Evolutionary conservation across 2,888 invertebrate genomes (phyloP).

Genomic region (Galeopsomyia nigrocyanea): DNA sequence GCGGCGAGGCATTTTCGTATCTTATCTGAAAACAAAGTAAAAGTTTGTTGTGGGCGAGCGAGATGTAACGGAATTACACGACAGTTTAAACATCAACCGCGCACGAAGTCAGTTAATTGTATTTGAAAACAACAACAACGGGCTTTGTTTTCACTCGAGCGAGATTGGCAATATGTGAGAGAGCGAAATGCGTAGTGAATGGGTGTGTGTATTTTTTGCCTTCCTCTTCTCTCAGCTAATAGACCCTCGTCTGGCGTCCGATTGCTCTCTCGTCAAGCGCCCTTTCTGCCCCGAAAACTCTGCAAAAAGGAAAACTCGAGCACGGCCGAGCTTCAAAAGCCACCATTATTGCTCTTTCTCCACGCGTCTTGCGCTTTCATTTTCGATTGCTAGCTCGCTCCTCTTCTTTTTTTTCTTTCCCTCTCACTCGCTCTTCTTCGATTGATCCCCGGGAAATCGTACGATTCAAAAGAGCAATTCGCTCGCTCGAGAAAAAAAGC

Average conservation of each 20-base stretch:
- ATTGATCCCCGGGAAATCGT: no score
- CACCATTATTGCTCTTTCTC: constrained; percentile 5
- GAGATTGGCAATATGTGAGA: constrained; percentile 16
- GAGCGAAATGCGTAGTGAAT: background rate
- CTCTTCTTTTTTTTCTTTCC: no score
- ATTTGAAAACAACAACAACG: background rate
- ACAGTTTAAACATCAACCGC: no score
- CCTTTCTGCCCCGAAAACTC: constrained; percentile 21
- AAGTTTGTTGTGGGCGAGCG: background rate
- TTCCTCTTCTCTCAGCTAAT: constrained; percentile 4
- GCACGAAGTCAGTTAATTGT: background rate
- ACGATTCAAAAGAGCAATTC: no score
- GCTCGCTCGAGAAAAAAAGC: no score
- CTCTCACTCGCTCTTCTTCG: no score
- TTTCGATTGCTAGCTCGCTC: no score
- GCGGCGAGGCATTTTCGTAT: constrained; percentile 8
- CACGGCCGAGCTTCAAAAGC: background rate
- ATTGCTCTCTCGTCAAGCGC: constrained; percentile 31
- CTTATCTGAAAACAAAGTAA: background rate
- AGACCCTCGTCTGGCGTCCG: constrained; percentile 5
- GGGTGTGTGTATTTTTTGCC: constrained; percentile 5
- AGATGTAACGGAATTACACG: no score
- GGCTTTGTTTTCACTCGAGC: background rate
- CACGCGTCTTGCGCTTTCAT: background rate
- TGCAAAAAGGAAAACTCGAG: constrained; percentile 3